These are phyloP conservation scores for Morone saxatilis DNA, from an alignment of 2,113 vertebrate species.

Conservation along the genomic window DNA sequence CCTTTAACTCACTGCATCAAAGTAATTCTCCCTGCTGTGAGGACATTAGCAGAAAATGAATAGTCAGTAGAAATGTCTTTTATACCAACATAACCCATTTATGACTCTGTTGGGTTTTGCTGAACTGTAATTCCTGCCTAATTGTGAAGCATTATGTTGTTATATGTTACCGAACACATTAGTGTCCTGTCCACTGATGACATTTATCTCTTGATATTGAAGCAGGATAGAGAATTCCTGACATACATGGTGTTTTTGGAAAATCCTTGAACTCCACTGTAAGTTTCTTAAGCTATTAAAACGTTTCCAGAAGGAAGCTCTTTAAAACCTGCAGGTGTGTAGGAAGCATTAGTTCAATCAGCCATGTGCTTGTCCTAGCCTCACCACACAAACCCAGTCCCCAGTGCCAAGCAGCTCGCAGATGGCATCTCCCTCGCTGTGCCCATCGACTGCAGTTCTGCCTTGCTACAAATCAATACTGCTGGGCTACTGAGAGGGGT, in stretches of 20 bases:
- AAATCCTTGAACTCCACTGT: constrained; percentile 14
- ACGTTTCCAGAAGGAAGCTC: constrained; percentile 38
- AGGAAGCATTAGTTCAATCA: constrained; percentile 46
- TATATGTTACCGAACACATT: neutral
- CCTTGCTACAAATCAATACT: constrained; percentile 50
- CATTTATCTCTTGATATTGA: neutral
- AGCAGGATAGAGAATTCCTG: neutral
- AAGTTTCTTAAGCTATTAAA: constrained; percentile 41
- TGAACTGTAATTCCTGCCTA: constrained; percentile 2
- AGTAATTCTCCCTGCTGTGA: constrained; percentile 25
- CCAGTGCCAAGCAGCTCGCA: constrained; percentile 40
- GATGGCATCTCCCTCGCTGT: constrained; percentile 46
- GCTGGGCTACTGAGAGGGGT: constrained; percentile 3
- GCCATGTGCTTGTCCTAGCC: constrained; percentile 20
- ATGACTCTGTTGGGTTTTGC: constrained; percentile 29
- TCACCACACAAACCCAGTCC: constrained; percentile 33
- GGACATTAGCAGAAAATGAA: constrained; percentile 29
- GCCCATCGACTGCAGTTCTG: constrained; percentile 29
- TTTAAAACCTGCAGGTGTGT: constrained; percentile 53
- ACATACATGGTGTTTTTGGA: neutral
- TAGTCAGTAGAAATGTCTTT: constrained; percentile 10
- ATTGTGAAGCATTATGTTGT: neutral
- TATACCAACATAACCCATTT: constrained; percentile 9
- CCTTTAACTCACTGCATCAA: constrained; percentile 23
- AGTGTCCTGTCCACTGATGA: neutral